These are phyloP conservation scores for Burhinus oedicnemus DNA, from an alignment of 2,113 vertebrate genomes.

Conservation along the genomic window DNA sequence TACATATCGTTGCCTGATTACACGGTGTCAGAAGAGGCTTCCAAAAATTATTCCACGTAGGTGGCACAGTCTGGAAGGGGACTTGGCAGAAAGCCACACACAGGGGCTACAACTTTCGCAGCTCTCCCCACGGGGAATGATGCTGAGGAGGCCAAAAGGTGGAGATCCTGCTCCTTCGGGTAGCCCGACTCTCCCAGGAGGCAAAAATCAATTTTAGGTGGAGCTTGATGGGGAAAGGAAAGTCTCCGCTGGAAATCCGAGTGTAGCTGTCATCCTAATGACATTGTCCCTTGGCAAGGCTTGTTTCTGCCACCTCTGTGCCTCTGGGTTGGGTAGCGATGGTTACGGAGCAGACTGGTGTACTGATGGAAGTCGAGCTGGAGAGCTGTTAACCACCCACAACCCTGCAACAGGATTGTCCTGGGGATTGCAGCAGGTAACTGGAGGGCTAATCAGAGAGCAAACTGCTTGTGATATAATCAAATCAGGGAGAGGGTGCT, in stretches of 20 bases:
- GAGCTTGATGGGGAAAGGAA: neutral
- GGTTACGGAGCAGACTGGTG: neutral
- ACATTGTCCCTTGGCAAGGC: neutral
- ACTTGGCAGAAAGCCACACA: neutral
- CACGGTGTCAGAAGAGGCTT: slow-evolving; percentile 29
- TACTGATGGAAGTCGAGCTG: neutral
- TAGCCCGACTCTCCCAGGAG: neutral
- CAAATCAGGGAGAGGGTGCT: neutral
- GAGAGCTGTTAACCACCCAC: neutral
- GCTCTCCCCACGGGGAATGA: rapidly evolving
- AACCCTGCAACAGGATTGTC: neutral
- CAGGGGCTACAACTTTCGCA: neutral
- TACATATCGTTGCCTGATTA: slow-evolving; percentile 49
- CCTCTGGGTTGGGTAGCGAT: neutral
- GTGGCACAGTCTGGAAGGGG: neutral
- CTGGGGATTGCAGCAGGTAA: neutral
- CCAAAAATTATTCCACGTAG: slow-evolving; percentile 25
- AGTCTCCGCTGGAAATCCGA: neutral
- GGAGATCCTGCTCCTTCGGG: neutral
- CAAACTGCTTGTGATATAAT: neutral
- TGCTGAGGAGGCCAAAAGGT: neutral
- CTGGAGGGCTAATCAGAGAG: neutral
- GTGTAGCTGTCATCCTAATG: neutral
- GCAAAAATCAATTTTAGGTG: neutral
- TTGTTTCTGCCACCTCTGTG: neutral